Base-by-base conservation (phyloP, 2,797 vertebrate genomes). In the Diglossa cyanea region DNA sequence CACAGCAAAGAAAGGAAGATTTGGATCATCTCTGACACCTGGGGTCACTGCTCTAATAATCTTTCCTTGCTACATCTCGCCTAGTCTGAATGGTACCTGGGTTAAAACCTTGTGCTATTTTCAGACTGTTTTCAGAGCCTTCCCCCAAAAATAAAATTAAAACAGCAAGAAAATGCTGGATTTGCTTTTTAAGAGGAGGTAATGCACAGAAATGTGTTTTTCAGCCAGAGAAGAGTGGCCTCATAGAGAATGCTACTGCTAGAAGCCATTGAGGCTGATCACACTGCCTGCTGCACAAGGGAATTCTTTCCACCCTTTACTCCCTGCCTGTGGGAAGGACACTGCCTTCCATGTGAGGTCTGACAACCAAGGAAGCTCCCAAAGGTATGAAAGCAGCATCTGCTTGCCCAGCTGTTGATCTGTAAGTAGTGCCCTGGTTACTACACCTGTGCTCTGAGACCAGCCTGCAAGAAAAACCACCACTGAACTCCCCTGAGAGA, bases 301-400 rank as follows among this genome's bases (percentile, higher is more conserved):
- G 5, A 5, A 25, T 2, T 40, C 40, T 30, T 67, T 39, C 20
- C 44, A 42, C 13, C 7, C 48, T 54, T 26, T 21, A 42, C 11
- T 7, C 48, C 33, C n/a, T 25, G 42, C 40, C 71, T 58, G 23
- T 0, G 0, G 9, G 10, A 30, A 30, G 20, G 11, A 67, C 40
- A 11, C 31, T n/a, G 65, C 42, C n/a, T 58, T 71, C 35, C 53
- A 25, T 5, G 1, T 10, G 28, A 79, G 72, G 13, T 24, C 50
- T 68, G 84, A 42, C 31, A 76, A 47, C 6, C 24, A 26, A 60
- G 45, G 25, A 30, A 65, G 17, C 24, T 57, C 54, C n/a, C 57
- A 48, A 42, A 30, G 28, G 18, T 57, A 18, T 48, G 37, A 28
- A 55, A 79, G 50, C 21, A 88, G 37, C 39, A 40, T 20, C 25